phyloP scores from a whole-genome alignment of 1,140 invertebrate species.

The Eriosoma lanigerum region DNA sequence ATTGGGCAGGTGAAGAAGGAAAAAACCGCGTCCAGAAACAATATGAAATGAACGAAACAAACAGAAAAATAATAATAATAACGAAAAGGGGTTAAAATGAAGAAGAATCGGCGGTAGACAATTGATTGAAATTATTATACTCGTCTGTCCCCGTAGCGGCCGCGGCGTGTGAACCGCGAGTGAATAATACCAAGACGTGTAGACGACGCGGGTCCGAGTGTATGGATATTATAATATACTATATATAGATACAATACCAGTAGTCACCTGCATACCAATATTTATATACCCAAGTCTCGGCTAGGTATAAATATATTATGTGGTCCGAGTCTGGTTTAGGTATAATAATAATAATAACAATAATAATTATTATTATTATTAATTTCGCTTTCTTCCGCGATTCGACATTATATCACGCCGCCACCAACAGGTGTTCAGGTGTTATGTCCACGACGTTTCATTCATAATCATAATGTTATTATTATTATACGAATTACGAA shows the following conservation, averaged over 20 bases:
- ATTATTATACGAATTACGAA: no score
- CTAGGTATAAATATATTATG: no score
- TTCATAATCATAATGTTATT: no score
- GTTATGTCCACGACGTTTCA: neutral
- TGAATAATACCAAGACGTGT: constrained; percentile 8
- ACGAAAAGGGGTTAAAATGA: neutral
- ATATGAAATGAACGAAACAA: neutral
- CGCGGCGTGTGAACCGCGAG: constrained; percentile 15
- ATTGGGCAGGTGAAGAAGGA: neutral
- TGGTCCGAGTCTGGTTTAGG: neutral
- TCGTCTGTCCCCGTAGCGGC: neutral
- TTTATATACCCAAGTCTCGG: no score
- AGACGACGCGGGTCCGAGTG: neutral
- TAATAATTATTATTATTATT: neutral
- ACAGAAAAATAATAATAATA: neutral
- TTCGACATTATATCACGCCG: neutral
- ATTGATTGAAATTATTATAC: neutral
- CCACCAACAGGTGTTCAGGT: neutral
- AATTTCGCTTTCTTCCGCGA: neutral
- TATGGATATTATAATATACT: no score
- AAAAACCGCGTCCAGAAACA: constrained; percentile 17
- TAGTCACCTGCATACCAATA: neutral
- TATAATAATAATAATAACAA: no score
- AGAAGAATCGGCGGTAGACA: constrained; percentile 16
- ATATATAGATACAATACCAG: no score